phyloP scores from a whole-genome alignment of 2,113 vertebrate genomes.

The Orycteropus afer region DNA sequence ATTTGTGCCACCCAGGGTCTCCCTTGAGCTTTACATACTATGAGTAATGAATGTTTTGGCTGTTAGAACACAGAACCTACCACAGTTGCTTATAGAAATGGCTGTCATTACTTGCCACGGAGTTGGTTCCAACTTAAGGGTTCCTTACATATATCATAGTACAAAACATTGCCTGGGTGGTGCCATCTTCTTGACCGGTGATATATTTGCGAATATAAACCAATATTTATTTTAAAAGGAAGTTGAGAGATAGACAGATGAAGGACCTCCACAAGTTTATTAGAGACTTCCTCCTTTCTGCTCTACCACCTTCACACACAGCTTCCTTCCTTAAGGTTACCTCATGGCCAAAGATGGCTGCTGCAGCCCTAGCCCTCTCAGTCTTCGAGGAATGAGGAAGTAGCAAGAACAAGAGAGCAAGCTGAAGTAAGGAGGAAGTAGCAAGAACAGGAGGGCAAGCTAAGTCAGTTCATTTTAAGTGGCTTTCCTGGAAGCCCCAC shows the following conservation, averaged over 20 bases:
- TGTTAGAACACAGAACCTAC: not conserved
- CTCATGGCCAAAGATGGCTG: conserved; percentile 56
- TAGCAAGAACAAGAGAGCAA: not conserved
- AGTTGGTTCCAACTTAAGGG: not conserved
- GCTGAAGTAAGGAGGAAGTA: conserved; percentile 57
- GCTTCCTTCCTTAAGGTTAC: conserved; percentile 47
- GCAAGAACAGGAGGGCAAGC: not conserved
- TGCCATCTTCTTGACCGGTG: not conserved
- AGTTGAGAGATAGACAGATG: not conserved
- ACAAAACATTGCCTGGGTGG: not conserved
- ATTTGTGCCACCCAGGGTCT: not conserved
- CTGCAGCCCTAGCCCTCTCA: not conserved
- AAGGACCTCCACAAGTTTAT: not conserved
- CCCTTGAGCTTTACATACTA: not conserved
- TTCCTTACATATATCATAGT: not conserved
- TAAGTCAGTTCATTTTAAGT: conserved; percentile 65
- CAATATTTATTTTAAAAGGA: not conserved
- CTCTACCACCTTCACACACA: not conserved
- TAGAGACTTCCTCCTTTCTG: not conserved
- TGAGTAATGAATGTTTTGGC: not conserved
- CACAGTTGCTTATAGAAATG: not conserved
- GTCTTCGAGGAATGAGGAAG: conserved; percentile 56
- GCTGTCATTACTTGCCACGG: not conserved
- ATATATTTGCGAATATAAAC: not conserved
- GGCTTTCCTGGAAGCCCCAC: conserved; percentile 73